phyloP scores from a whole-genome alignment of 2,888 invertebrate species.

The Drosophila yooni region DNA sequence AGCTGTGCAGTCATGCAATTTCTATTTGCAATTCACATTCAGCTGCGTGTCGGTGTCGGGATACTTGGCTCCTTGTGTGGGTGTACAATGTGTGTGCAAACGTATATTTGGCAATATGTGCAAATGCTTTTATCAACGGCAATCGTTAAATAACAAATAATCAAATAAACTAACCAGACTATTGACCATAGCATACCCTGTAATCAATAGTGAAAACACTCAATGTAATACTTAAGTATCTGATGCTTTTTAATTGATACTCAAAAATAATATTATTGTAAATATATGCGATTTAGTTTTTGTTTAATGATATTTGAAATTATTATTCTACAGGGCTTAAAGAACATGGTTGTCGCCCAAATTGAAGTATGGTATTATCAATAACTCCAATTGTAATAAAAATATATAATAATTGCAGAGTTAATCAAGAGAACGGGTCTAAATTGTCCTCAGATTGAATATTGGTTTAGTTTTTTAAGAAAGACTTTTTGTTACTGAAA shows the following conservation, averaged over 20 bases:
- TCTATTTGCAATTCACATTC: constrained; percentile 79
- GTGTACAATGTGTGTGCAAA: constrained; percentile 23
- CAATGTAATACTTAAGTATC: neutral
- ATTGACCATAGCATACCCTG: constrained; percentile 35
- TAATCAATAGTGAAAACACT: constrained; percentile 1
- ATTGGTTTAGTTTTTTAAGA: neutral
- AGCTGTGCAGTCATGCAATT: constrained; percentile 48
- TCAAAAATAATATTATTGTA: neutral
- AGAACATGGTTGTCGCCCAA: neutral
- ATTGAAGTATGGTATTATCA: neutral
- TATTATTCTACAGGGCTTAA: neutral
- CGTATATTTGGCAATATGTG: constrained; percentile 56
- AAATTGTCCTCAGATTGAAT: neutral
- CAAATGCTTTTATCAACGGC: constrained; percentile 77
- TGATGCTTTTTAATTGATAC: neutral
- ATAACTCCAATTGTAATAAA: neutral
- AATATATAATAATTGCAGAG: neutral
- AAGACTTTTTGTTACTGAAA: neutral
- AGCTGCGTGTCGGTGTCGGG: constrained; percentile 73
- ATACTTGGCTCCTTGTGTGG: constrained; percentile 50
- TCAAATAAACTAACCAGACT: constrained; percentile 17
- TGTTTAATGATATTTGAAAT: neutral
- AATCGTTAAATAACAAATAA: constrained; percentile 63
- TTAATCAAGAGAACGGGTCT: neutral
- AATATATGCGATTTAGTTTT: neutral